Evolutionary conservation across 2,888 invertebrate genomes (phyloP), one percentile per base, ranked within the genome.

Genomic region (Acanthosoma haemorrhoidale): DNA sequence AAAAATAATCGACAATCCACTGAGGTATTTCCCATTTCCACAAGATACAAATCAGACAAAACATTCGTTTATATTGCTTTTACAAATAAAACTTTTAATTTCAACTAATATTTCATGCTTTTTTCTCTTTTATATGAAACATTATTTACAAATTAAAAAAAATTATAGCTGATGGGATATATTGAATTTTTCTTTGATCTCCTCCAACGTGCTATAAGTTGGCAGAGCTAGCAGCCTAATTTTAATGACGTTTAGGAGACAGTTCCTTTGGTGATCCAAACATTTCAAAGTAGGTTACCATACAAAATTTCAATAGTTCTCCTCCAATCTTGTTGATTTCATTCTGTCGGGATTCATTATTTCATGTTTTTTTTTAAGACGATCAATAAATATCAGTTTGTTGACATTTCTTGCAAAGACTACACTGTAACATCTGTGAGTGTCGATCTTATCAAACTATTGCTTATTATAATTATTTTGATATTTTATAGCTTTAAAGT

Each of bases 191-290:
- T 25, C 31, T 21, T 43, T 41, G 15, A 32, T 18, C 36, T 67
- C 21, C n/a, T 39, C 4, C 41, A 57, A 43, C 16, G 11, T 36
- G 57, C 31, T 51, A 32, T 66, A 39, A n/a, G 66, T 66, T 67
- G 67, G 67, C 57, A 21, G 57, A 29, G 51, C 51, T 29, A 67
- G 67, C 69, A 69, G 69, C 71, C 71, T 69, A 66, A 66, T 71
- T 71, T 66, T 51, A 69, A 69, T 69, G 71, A 71, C 71, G 71
- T 71, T 69, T 69, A 61, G 58, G 34, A 51, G 51, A 58, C 58
- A 32, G 67, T 57, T 34, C 32, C 36, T 67, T 67, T 32, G 34
- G 67, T 67, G 67, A 43, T 32, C 34, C 41, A 15, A 67, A 67
- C 16, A 32, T 25, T 67, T 57, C 25, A 43, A 51, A 67, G 34